These are phyloP conservation scores for Aricia agestis DNA, from an alignment of 1,140 invertebrate species.

Conservation along the genomic window DNA sequence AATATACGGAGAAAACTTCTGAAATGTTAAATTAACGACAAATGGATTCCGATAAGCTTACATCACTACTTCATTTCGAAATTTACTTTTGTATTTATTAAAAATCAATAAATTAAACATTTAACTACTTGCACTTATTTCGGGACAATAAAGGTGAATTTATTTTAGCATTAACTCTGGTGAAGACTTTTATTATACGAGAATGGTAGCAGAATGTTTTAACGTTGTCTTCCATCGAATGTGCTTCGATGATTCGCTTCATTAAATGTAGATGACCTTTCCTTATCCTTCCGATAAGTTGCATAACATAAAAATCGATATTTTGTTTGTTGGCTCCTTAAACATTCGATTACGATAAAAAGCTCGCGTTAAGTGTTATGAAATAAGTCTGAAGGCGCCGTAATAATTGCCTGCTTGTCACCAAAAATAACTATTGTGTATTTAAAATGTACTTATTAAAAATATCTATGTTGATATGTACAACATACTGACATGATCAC, in stretches of 20 bases:
- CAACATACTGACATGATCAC: no score
- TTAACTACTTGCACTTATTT: conserved; percentile 2
- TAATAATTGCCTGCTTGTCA: no score
- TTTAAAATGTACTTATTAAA: no score
- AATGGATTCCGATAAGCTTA: background rate
- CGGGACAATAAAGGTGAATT: background rate
- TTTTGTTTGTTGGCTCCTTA: background rate
- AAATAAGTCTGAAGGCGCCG: background rate
- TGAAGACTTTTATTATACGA: background rate
- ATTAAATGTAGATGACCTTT: background rate
- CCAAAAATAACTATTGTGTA: no score
- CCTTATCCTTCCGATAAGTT: background rate
- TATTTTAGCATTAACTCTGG: background rate
- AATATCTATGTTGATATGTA: no score
- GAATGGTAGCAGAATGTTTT: background rate
- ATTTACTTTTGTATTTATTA: background rate
- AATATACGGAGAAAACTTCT: background rate
- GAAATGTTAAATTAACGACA: background rate
- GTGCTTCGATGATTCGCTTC: background rate
- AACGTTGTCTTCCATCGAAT: background rate
- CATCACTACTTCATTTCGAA: background rate
- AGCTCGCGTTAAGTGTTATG: background rate
- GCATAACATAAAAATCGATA: background rate
- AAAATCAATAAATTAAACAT: conserved; percentile 4
- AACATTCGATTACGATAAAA: background rate